Base-by-base conservation (phyloP, 1,140 invertebrate species). In the Stenopsyche tienmushanensis region DNA sequence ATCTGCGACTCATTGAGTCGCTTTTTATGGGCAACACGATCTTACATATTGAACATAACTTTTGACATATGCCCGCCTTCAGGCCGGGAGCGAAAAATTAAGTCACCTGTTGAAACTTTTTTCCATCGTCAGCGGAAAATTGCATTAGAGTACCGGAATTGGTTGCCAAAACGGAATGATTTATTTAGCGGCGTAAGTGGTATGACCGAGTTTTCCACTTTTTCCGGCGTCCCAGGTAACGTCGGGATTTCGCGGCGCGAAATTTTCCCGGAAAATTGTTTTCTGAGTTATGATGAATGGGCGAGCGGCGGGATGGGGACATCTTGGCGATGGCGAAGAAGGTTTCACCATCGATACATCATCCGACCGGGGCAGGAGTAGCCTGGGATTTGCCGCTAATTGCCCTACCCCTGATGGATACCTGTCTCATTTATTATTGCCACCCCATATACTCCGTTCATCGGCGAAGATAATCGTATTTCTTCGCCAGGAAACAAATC, bases 221-320 rank as follows among this genome's bases (percentile, higher is more conserved):
- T 17, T 13, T 42, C 41, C 18, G 2, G n/a, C 1, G 20, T 21
- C 49, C 18, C 41, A 17, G 13, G 41, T 15, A 17, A 49, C 45
- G 45, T 9, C 45, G 45, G 49, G n/a, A n/a, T n/a, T n/a, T n/a
- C n/a, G n/a, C n/a, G n/a, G n/a, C n/a, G n/a, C n/a, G 13, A 29
- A 54, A 54, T 54, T 54, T 54, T 54, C 52, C 25, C 29, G 24
- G 52, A 54, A 54, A 54, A 54, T 54, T 54, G 52, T 54, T 54
- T 54, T 54, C 52, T 10, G 49, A 1, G 23, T 8, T 29, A 17
- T 54, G 52, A 54, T 54, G 52, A 54, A 54, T 54, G 52, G 52
- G 52, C 41, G 41, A 42, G 41, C 18, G 41, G 10, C 3, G 45
- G 17, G 49, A 21, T 25, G 49, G 49, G 21, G 49, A 52, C 49